Evolutionary conservation across 2,888 invertebrate species (phyloP), one percentile per base, ranked within the genome.

Genomic region (Helleia helle): DNA sequence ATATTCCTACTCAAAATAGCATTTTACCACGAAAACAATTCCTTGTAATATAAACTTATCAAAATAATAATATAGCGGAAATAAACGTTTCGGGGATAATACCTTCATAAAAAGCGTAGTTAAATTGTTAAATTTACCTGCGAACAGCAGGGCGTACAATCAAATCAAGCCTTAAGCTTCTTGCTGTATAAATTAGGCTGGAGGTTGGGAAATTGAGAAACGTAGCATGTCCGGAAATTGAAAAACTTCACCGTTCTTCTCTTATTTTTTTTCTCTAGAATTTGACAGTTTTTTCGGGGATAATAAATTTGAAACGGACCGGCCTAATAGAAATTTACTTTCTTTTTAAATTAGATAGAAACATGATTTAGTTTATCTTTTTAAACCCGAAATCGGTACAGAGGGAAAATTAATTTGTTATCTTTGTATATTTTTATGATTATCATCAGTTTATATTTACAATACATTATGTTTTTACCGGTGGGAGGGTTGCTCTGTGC

Each of bases 221-320:
- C 68, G 69, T 69, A 62, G 66, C 62, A 59, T 59, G 68, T 60
- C 71, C 77, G 81, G 83, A 80, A 80, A 83, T 81, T 81, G 80
- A 79, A 81, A 83, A 83, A 80, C 71, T 83, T 80, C 67, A 71
- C 56, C 59, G 59, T 52, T 51, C 50, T 22, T 51, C 50, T 52
- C 22, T 4, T 59, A 59, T 59, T 62, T 62, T 65, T 73, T 72
- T 71, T 66, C 70, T 70, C 64, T 70, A 70, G 64, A 68, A 70
- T 66, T 75, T 73, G 68, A 66, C 68, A 66, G 59, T 59, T 65
- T 58, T 58, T 51, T 48, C 43, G 43, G 56, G 56, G 62, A 66
- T 62, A 62, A 57, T 48, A 59, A 61, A 60, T 63, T 56, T 50
- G 44, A 43, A 44, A 42, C 52, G 54, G 50, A 55, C 53, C 52